These are phyloP conservation scores for Buteo buteo DNA, from an alignment of 2,113 vertebrate genomes.

Conservation along the genomic window DNA sequence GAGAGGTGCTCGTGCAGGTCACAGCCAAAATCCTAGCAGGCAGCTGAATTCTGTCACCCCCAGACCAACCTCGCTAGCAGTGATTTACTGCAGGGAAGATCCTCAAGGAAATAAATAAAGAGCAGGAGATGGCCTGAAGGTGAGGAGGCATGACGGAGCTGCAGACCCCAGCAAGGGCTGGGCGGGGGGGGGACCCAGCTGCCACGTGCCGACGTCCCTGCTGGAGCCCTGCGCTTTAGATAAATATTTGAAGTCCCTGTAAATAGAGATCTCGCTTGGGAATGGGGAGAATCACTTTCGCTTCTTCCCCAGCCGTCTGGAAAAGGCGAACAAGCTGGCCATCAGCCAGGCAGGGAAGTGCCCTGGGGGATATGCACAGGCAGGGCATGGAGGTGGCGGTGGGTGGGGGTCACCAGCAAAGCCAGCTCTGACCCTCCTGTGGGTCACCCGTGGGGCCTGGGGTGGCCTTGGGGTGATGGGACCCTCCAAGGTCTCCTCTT, in stretches of 20 bases:
- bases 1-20: background rate
- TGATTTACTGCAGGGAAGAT: conserved; percentile 28
- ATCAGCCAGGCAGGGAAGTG: no score
- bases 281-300: no score
- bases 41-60: conserved; percentile 20
- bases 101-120: conserved; percentile 14
- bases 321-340: no score
- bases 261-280: no score
- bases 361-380: background rate
- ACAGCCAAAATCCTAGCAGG: background rate
- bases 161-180: background rate
- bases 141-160: background rate
- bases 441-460: background rate
- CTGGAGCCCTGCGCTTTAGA: no score
- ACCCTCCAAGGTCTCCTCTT: background rate
- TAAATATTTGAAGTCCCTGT: no score
- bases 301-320: no score
- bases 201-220: background rate
- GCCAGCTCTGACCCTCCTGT: background rate
- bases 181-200: background rate
- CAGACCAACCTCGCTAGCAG: background rate
- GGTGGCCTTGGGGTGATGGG: background rate
- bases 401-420: background rate
- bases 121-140: background rate
- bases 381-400: background rate